These are phyloP conservation scores for Lucilia sericata DNA, from an alignment of 1,140 invertebrate genomes.

Conservation along the genomic window DNA sequence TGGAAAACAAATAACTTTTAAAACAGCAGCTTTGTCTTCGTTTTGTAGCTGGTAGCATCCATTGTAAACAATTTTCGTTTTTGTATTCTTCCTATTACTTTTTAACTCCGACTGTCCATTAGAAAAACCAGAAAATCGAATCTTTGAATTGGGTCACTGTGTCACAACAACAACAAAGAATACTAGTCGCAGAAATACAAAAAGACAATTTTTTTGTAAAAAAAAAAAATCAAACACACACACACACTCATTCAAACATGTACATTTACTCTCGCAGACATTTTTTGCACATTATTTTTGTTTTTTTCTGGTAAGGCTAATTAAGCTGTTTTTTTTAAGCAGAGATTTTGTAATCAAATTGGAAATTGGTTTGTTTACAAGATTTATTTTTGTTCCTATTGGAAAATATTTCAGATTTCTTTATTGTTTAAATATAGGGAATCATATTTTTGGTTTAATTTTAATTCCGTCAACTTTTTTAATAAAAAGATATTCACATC, in stretches of 20 bases:
- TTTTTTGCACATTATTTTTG: neutral
- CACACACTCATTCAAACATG: neutral
- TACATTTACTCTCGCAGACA: neutral
- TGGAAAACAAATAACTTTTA: neutral
- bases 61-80: neutral
- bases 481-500: too few relatives aligned
- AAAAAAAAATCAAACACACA: neutral
- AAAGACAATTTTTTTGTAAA: neutral
- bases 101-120: conserved; percentile 31
- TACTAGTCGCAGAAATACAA: conserved; percentile 28
- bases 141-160: conserved; percentile 65
- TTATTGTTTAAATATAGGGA: too few relatives aligned
- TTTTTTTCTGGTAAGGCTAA: neutral
- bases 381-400: too few relatives aligned
- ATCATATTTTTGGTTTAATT: too few relatives aligned
- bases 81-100: neutral
- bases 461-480: too few relatives aligned
- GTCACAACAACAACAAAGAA: conserved; percentile 50
- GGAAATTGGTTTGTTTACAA: too few relatives aligned
- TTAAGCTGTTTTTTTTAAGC: neutral
- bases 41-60: neutral
- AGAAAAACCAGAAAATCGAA: conserved; percentile 66
- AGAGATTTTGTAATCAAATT: too few relatives aligned
- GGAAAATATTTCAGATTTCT: too few relatives aligned
- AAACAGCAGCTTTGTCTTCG: neutral